Evolutionary conservation across 1,140 invertebrate species (phyloP).

Genomic region (Linepithema humile): DNA sequence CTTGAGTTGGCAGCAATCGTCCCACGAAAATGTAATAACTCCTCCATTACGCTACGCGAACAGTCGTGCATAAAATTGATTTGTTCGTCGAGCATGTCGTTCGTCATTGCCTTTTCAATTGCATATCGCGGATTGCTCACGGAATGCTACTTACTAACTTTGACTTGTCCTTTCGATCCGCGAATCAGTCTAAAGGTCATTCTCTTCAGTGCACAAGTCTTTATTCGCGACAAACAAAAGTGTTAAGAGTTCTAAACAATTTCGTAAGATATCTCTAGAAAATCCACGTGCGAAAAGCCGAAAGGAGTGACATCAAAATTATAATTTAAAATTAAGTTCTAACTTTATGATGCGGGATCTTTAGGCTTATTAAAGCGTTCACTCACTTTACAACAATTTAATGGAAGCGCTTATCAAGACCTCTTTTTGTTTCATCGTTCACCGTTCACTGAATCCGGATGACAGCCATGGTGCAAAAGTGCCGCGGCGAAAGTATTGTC

Average conservation of each 20-base stretch:
- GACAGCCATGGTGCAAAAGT: constrained; percentile 18
- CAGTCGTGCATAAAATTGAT: constrained; percentile 55
- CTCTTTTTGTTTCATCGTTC: constrained; percentile 12
- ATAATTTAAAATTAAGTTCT: background rate
- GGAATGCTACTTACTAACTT: constrained; percentile 11
- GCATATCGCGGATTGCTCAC: background rate
- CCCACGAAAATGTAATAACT: constrained; percentile 46
- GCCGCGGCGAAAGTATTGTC: constrained; percentile 13
- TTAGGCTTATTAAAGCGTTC: constrained; percentile 10
- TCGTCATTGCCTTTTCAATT: constrained; percentile 33
- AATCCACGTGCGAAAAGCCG: background rate
- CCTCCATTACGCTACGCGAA: constrained; percentile 37
- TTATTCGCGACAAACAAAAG: background rate
- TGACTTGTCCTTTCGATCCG: background rate
- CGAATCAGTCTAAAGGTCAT: background rate
- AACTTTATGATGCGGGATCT: background rate
- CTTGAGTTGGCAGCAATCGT: constrained; percentile 6
- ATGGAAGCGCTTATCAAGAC: constrained; percentile 24
- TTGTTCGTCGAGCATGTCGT: constrained; percentile 22
- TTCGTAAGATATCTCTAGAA: background rate
- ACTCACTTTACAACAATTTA: constrained; percentile 21
- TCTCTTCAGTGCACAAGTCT: background rate
- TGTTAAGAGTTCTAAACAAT: background rate
- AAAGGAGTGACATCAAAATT: background rate
- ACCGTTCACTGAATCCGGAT: constrained; percentile 13